Conservation (phyloP, 2,888 invertebrate genomes). For the Syrista parreyssii region DNA sequence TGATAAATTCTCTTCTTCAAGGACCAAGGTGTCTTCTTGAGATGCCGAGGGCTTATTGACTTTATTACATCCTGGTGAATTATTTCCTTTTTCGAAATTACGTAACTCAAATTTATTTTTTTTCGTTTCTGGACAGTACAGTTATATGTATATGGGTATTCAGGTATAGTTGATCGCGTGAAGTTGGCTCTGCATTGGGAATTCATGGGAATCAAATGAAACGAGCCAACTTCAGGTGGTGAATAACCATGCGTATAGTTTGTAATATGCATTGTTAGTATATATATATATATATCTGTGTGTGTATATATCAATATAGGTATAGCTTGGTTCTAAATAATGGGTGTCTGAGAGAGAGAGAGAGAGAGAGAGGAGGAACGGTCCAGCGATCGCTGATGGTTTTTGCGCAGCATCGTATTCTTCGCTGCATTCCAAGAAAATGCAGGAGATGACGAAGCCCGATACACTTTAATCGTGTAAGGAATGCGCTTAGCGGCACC, state of each 20-base stretch:
- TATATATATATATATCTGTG: neutral
- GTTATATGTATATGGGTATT: neutral
- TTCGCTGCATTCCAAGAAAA: constrained; percentile 16
- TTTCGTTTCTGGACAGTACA: neutral
- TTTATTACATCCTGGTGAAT: neutral
- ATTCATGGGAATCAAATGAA: no score
- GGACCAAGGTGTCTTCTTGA: neutral
- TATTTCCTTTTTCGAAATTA: neutral
- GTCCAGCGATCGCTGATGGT: neutral
- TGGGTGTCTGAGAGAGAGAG: no score
- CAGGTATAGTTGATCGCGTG: no score
- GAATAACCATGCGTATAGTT: neutral
- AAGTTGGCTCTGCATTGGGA: no score
- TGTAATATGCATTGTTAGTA: neutral
- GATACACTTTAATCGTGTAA: constrained; percentile 37
- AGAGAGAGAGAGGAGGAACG: neutral
- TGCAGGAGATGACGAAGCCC: constrained; percentile 30
- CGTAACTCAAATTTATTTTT: neutral
- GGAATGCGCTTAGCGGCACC: constrained; percentile 35
- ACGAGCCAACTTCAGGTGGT: no score
- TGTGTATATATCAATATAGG: neutral
- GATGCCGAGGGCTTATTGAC: neutral
- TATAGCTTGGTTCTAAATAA: neutral
- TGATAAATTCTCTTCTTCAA: constrained; percentile 22
- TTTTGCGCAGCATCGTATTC: neutral